phyloP scores from a whole-genome alignment of 2,888 invertebrate species.

The Agriopis marginaria region DNA sequence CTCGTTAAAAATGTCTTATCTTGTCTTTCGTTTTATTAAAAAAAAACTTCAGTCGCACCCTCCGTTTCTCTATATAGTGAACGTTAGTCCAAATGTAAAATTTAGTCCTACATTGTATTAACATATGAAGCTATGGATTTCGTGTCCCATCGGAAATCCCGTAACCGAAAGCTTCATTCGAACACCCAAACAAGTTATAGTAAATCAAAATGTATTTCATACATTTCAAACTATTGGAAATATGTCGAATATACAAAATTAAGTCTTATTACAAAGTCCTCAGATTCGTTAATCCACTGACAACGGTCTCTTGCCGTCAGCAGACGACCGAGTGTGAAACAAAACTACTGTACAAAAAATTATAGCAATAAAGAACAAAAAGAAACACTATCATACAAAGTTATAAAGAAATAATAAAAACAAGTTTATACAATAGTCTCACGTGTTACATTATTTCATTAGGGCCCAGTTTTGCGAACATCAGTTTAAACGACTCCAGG shows the following conservation, averaged over 20 bases:
- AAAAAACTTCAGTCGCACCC: neutral
- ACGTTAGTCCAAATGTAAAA: slow-evolving; percentile 36
- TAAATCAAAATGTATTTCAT: slow-evolving; percentile 60
- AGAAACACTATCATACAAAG: slow-evolving; percentile 76
- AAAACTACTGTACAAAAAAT: slow-evolving; percentile 76
- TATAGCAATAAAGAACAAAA: slow-evolving; percentile 62
- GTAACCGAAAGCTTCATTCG: slow-evolving; percentile 57
- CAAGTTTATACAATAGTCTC: slow-evolving; percentile 63
- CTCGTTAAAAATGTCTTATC: neutral
- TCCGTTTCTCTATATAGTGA: slow-evolving; percentile 2
- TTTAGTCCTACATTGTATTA: slow-evolving; percentile 52
- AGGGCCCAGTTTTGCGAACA: slow-evolving; percentile 51
- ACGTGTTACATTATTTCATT: slow-evolving; percentile 48
- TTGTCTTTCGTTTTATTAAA: neutral
- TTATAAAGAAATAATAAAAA: slow-evolving; percentile 65
- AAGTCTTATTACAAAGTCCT: slow-evolving; percentile 57
- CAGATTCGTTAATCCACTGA: slow-evolving; percentile 43
- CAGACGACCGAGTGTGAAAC: slow-evolving; percentile 66
- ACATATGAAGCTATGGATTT: slow-evolving; percentile 55
- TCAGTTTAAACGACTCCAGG: slow-evolving; percentile 22
- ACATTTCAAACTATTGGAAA: slow-evolving; percentile 60
- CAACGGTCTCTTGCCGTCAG: slow-evolving; percentile 30
- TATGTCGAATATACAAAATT: slow-evolving; percentile 64
- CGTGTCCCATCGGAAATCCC: slow-evolving; percentile 40
- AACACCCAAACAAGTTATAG: slow-evolving; percentile 54